phyloP scores from a whole-genome alignment of 1,140 invertebrate genomes.

The Zaprionus ornatus region DNA sequence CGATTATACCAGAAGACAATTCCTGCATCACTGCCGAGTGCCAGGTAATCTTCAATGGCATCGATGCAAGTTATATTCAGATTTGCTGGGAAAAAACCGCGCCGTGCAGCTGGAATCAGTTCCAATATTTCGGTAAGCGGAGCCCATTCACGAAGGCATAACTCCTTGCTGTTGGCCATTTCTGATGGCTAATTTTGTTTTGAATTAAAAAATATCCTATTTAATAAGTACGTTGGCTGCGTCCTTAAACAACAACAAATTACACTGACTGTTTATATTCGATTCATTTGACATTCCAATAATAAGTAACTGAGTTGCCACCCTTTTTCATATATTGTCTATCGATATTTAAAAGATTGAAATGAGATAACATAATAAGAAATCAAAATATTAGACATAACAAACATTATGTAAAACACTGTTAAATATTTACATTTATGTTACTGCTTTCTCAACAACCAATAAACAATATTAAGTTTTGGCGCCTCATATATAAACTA shows the following conservation, averaged over 20 bases:
- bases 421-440: neutral
- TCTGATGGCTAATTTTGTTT: conserved; percentile 1
- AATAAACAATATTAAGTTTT: neutral
- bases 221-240: conserved; percentile 4
- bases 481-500: neutral
- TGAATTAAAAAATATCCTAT: neutral
- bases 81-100: conserved; percentile 91
- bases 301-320: conserved; percentile 27
- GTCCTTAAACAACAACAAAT: conserved; percentile 20
- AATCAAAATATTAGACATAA: neutral
- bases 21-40: conserved; percentile 93
- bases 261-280: conserved; percentile 39
- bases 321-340: conserved; percentile 4
- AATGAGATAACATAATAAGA: neutral
- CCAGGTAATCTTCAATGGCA: conserved; percentile 91
- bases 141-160: conserved; percentile 90
- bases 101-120: conserved; percentile 91
- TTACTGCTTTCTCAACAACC: neutral
- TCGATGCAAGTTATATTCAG: conserved; percentile 94
- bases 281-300: conserved; percentile 22
- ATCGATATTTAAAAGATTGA: conserved; percentile 1
- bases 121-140: conserved; percentile 91
- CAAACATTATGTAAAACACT: neutral
- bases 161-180: conserved; percentile 61
- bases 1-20: conserved; percentile 94